These are phyloP conservation scores for Adrianichthys oophorus DNA, from an alignment of 2,797 vertebrate genomes.

Conservation along the genomic window DNA sequence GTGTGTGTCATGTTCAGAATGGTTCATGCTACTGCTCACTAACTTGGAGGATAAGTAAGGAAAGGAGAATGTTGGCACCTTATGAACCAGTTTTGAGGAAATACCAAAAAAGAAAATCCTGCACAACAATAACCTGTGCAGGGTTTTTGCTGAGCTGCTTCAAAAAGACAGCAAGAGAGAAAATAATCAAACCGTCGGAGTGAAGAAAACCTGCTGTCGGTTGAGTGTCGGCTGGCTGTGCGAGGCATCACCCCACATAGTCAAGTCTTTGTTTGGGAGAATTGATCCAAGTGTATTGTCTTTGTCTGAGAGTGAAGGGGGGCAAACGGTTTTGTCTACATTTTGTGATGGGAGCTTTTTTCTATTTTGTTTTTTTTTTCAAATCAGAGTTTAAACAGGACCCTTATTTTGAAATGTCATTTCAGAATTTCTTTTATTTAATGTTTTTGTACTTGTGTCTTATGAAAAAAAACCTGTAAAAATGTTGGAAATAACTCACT, in stretches of 20 bases:
- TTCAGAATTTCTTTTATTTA: conserved; percentile 33
- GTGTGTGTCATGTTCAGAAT: too few relatives aligned
- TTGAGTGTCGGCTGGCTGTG: conserved; percentile 61
- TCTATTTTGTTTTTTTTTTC: conserved; percentile 7
- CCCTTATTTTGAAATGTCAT: conserved; percentile 65
- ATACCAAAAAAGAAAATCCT: conserved; percentile 54
- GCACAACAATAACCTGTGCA: conserved; percentile 18
- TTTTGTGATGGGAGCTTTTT: conserved; percentile 57
- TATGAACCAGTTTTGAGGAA: conserved; percentile 21
- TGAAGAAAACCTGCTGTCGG: conserved; percentile 75
- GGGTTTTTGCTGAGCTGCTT: conserved; percentile 43
- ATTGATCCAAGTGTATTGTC: conserved; percentile 75
- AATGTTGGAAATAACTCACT: conserved; percentile 25
- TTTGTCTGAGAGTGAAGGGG: conserved; percentile 67
- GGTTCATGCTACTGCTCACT: too few relatives aligned
- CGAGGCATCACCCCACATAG: conserved; percentile 74
- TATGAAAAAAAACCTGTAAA: conserved; percentile 23
- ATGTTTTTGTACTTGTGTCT: conserved; percentile 8
- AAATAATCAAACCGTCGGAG: conserved; percentile 67
- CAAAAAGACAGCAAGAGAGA: conserved; percentile 26
- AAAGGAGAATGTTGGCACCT: conserved; percentile 14
- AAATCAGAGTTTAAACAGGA: conserved; percentile 31
- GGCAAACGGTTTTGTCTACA: conserved; percentile 56
- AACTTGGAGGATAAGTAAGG: too few relatives aligned
- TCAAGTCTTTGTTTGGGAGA: conserved; percentile 75